These are phyloP conservation scores for Drosophila bipectinata DNA, from an alignment of 1,140 invertebrate genomes.

Conservation along the genomic window DNA sequence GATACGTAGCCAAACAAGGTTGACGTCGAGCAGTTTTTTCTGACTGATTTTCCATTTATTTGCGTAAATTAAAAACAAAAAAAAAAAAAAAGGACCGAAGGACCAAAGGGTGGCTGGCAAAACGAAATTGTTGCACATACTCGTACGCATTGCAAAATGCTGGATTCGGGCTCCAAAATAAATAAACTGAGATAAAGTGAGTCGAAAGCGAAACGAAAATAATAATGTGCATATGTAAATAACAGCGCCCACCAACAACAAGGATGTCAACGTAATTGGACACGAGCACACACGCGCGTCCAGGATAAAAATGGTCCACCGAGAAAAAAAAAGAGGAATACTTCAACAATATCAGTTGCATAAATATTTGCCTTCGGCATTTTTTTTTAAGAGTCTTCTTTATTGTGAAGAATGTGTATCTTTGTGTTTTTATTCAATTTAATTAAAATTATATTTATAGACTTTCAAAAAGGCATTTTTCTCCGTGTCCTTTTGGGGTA, in stretches of 20 bases:
- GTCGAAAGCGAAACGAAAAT: constrained; percentile 63
- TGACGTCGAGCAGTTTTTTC: constrained; percentile 39
- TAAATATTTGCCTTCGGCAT: not conserved
- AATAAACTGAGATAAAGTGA: constrained; percentile 75
- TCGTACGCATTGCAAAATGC: constrained; percentile 3
- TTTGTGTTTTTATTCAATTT: not conserved
- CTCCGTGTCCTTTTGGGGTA: constrained; percentile 11
- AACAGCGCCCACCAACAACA: constrained; percentile 48
- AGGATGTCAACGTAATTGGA: constrained; percentile 76
- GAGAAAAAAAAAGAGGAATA: not conserved
- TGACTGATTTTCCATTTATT: constrained; percentile 81
- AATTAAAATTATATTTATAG: not conserved
- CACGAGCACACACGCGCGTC: constrained; percentile 27
- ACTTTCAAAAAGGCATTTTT: not conserved
- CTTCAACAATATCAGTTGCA: not conserved
- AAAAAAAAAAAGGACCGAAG: not conserved
- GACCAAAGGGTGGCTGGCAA: not conserved
- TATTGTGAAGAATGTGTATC: not conserved
- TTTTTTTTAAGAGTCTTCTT: not conserved
- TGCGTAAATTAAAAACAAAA: constrained; percentile 63
- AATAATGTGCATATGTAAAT: constrained; percentile 81
- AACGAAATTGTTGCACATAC: constrained; percentile 28
- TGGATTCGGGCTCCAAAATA: constrained; percentile 54
- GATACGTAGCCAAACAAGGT: constrained; percentile 22
- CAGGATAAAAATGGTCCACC: constrained; percentile 17